Percentiles rank a stretch among this genome's conserved stretches.
Conservation (phyloP, 2,797 vertebrate species). For the Odontamblyopus rebecca region DNA sequence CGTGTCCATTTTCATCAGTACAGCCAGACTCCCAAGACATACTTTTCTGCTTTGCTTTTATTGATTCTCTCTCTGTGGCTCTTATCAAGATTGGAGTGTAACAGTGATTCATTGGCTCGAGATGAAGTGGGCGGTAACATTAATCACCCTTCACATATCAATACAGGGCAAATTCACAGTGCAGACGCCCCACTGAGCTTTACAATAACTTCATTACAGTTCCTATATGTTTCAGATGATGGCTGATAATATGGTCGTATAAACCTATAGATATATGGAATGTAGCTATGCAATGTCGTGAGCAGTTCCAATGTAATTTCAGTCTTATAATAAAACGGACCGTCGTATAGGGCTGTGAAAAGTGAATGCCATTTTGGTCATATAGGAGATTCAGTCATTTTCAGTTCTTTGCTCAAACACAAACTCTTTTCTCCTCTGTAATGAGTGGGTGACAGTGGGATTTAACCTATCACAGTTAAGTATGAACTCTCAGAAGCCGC, state of each 20-base stretch:
- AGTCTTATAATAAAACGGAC: no score
- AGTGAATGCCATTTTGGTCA: background rate
- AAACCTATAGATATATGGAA: background rate
- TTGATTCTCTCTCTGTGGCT: slow-evolving; percentile 73
- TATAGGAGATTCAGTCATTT: background rate
- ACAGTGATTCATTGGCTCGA: slow-evolving; percentile 70
- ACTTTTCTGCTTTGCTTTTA: slow-evolving; percentile 64
- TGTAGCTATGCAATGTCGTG: background rate
- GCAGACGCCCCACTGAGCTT: slow-evolving; percentile 42
- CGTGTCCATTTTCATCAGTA: slow-evolving; percentile 68
- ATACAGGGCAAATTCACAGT: slow-evolving; percentile 48
- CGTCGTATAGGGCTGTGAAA: background rate
- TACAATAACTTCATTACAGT: slow-evolving; percentile 55
- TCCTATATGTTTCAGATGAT: slow-evolving; percentile 29
- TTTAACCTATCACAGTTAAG: background rate
- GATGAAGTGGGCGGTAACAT: slow-evolving; percentile 68
- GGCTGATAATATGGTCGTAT: background rate
- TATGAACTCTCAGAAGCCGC: background rate
- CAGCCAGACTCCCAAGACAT: slow-evolving; percentile 61
- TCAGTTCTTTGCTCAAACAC: background rate
- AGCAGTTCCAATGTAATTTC: no score
- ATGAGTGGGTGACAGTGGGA: background rate
- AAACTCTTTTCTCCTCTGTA: background rate
- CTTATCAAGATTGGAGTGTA: slow-evolving; percentile 78
- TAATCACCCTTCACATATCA: slow-evolving; percentile 73